Percentiles rank a stretch among this genome's conserved stretches.
These are phyloP conservation scores for Sussaba pulchella DNA, from an alignment of 2,888 invertebrate genomes.

Conservation along the genomic window DNA sequence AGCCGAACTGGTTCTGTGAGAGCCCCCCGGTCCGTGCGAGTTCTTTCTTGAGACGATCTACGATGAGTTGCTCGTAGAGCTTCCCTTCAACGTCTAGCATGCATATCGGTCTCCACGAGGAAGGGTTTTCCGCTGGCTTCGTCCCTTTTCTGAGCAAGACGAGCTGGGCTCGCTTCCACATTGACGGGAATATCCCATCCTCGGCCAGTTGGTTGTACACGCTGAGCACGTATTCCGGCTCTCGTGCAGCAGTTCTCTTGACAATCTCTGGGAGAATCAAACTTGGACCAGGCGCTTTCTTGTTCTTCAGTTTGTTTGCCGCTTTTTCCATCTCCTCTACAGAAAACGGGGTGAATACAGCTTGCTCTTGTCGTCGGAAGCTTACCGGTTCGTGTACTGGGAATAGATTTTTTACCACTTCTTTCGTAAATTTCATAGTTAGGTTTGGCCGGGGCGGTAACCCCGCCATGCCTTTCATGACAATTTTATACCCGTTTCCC, in stretches of 20 bases:
- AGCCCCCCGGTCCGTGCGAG: constrained; percentile 35
- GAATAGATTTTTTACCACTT: constrained; percentile 21
- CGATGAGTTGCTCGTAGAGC: constrained; percentile 48
- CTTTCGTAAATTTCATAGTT: neutral
- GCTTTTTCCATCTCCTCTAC: constrained; percentile 40
- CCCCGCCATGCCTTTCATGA: constrained; percentile 5
- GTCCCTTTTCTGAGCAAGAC: constrained; percentile 49
- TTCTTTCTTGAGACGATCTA: constrained; percentile 42
- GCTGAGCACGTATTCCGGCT: constrained; percentile 29
- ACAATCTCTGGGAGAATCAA: neutral
- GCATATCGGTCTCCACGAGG: constrained; percentile 60
- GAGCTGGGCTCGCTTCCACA: constrained; percentile 46
- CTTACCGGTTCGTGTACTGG: constrained; percentile 26
- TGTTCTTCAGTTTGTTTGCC: neutral
- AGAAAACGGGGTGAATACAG: neutral
- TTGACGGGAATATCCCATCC: constrained; percentile 33
- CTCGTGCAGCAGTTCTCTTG: neutral
- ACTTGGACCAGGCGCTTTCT: neutral
- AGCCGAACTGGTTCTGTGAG: constrained; percentile 45
- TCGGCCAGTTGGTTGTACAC: constrained; percentile 48
- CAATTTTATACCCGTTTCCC: constrained; percentile 27
- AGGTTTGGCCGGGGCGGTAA: neutral
- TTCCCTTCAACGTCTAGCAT: constrained; percentile 55
- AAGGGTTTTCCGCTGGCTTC: constrained; percentile 19
- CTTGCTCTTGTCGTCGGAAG: neutral